Base-by-base conservation (phyloP, 2,797 vertebrate species). In the Ctenopoma multispine region DNA sequence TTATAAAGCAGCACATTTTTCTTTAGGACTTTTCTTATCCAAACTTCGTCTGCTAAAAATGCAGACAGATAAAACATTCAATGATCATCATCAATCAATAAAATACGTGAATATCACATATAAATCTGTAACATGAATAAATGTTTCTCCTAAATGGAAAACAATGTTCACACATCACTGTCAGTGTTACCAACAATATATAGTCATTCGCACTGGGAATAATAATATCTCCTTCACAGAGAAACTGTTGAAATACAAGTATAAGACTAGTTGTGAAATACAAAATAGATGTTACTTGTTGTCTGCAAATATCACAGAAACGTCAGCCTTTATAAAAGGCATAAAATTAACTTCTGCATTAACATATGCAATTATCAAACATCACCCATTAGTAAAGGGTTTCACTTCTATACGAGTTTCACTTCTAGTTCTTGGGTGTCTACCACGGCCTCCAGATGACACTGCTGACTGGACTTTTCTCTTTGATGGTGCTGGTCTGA, bases 361-460 rank as follows among this genome's bases (percentile, higher is more conserved):
- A 66, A 56, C 13, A 64, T 21, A 46, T 53, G 49, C 66, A 68
- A 43, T 47, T 29, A 44, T 3, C 71, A 48, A 17, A 59, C 20
- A 49, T 13, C 1, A 36, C 12, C 40, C 5, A 34, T 51, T 6
- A n/a, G 23, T 15, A 10, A 5, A 55, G 20, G 40, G 18, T 15
- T 31, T 56, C 18, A 67, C 36, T 74, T 63, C 38, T 29, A n/a
- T n/a, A n/a, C n/a, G n/a, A n/a, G n/a, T n/a, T n/a, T n/a, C n/a
- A n/a, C n/a, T n/a, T n/a, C n/a, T n/a, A n/a, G n/a, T n/a, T n/a
- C n/a, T n/a, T n/a, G n/a, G 54, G 46, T n/a, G 66, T 86, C 82
- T 88, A 90, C 87, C 87, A 90, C 1, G 79, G 88, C 82, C 89
- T 88, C 84, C 89, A 90, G 82, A 17, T 72, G 76, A 12, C 40